Base-by-base conservation (phyloP, 2,888 invertebrate genomes). In the Ceramica pisi region DNA sequence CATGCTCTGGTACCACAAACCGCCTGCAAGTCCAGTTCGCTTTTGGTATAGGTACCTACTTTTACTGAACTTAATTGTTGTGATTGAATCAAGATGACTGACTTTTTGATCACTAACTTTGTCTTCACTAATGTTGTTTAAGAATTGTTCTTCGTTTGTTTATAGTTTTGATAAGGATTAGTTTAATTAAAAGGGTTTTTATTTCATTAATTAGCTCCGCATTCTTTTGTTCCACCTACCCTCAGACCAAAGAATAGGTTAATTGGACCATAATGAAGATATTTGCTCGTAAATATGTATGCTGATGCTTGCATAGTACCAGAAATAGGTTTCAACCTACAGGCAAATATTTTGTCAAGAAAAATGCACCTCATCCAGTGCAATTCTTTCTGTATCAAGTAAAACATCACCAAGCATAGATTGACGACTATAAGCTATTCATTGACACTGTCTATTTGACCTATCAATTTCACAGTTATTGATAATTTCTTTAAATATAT, bases 391-490 rank as follows among this genome's bases (percentile, higher is more conserved):
- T 38, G 16, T 38, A 8, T n/a, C 3, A n/a, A n/a, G 46, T n/a
- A n/a, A n/a, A 41, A 41, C 14, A 41, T 38, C 10, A 41, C 14
- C 41, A 41, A 41, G 41, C 14, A 12, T 23, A 21, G 14, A 51
- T 12, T 6, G n/a, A 44, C 6, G 19, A 38, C 53, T 4, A 0
- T 44, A n/a, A 38, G 14, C 44, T 53, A 19, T 46, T 31, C 12
- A 19, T 48, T 70, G 16, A 46, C 21, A 71, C 4, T 56, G n/a
- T 31, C n/a, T 61, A 60, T 59, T 7, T 8, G 19, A 26, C 6
- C 26, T 14, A 67, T 21, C 7, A 67, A 31, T 67, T 19, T n/a
- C 16, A 44, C 21, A 65, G 23, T 23, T 6, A 51, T 23, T 14
- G 14, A 23, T 5, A 23, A 1, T 51, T 14, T 14, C 12, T 51